Conservation (phyloP, 2,888 invertebrate genomes). For the Ichneumoninae sp. region DNA sequence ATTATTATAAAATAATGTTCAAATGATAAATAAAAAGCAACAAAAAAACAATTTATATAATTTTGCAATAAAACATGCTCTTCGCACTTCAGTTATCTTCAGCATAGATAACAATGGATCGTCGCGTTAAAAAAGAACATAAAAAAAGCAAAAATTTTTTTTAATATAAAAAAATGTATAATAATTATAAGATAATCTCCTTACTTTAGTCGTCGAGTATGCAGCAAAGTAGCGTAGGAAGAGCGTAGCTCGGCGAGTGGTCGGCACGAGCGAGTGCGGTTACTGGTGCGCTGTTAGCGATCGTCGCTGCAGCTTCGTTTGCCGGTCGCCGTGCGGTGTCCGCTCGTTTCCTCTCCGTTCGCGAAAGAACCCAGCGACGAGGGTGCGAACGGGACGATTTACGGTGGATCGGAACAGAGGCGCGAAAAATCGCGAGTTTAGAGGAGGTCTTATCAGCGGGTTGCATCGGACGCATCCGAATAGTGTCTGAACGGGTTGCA, state of each 20-base stretch:
- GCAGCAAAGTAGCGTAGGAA: background rate
- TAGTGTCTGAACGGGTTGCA: slow-evolving; percentile 81
- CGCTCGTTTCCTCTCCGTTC: background rate
- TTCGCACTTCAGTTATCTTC: too few relatives aligned
- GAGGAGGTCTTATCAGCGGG: slow-evolving; percentile 55
- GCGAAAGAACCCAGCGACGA: background rate
- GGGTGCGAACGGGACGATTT: background rate
- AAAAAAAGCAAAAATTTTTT: background rate
- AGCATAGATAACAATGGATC: too few relatives aligned
- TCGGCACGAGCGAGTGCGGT: background rate
- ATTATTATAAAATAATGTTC: too few relatives aligned
- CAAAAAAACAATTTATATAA: background rate
- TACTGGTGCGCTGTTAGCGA: background rate
- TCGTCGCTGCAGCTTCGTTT: background rate
- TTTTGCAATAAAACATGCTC: too few relatives aligned
- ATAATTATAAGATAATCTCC: background rate
- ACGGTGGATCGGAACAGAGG: background rate
- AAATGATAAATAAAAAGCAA: too few relatives aligned
- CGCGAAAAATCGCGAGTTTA: background rate
- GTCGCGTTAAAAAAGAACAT: background rate
- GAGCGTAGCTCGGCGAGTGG: background rate
- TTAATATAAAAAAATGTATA: background rate
- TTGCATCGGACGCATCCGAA: slow-evolving; percentile 81
- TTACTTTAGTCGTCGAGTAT: background rate
- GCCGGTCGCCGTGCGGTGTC: background rate